Evolutionary conservation across 1,140 invertebrate species (phyloP).

Genomic region (Drosophila repleta): DNA sequence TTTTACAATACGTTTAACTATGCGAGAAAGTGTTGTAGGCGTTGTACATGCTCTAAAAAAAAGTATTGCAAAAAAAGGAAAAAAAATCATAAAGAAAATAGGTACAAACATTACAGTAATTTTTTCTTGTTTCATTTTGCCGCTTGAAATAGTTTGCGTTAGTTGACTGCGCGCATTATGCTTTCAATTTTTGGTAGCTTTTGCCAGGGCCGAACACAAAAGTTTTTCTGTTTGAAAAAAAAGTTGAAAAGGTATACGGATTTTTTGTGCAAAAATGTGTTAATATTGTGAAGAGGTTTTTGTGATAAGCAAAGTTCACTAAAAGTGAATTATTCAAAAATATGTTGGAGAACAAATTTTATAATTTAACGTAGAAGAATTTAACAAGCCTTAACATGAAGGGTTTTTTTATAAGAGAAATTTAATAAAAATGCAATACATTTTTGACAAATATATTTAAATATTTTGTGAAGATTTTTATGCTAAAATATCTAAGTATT

Average conservation of each 20-base stretch:
- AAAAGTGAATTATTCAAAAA: neutral
- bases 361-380: too few species aligned
- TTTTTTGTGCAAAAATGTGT: neutral
- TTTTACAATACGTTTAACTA: slow-evolving; percentile 59
- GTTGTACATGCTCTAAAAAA: slow-evolving; percentile 52
- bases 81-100: slow-evolving; percentile 11
- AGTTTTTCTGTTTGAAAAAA: neutral
- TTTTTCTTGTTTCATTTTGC: slow-evolving; percentile 10
- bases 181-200: neutral
- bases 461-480: too few species aligned
- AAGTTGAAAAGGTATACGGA: neutral
- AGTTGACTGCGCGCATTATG: neutral
- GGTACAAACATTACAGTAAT: slow-evolving; percentile 24
- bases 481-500: too few species aligned
- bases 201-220: neutral
- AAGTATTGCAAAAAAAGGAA: slow-evolving; percentile 18
- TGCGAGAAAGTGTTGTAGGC: slow-evolving; percentile 80
- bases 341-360: neutral
- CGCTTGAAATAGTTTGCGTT: slow-evolving; percentile 9
- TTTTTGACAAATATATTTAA: neutral
- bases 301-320: too few species aligned
- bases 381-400: too few species aligned
- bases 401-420: too few species aligned
- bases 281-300: neutral
- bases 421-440: too few species aligned